Percentiles rank a stretch among this genome's conserved stretches.
Conservation (phyloP, 2,797 vertebrate species). For the Gambelia wislizenii region DNA sequence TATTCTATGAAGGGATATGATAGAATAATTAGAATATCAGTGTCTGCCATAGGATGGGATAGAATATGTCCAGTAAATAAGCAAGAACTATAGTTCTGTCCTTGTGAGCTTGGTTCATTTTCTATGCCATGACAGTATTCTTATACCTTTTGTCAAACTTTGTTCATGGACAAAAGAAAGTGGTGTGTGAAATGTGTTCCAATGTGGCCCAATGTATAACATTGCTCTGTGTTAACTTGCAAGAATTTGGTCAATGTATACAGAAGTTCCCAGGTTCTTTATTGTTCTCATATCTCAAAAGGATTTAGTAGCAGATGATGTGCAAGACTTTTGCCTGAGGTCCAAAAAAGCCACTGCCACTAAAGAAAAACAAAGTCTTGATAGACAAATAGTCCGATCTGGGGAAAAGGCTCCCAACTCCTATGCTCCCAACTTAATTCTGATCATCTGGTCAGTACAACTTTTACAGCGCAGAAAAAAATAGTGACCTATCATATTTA, state of each 20-base stretch:
- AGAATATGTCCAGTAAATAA: background rate
- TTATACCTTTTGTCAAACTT: background rate
- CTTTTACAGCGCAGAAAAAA: background rate
- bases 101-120: background rate
- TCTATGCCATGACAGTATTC: background rate
- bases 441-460: too few relatives aligned
- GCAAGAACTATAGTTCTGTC: background rate
- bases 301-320: too few relatives aligned
- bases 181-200: background rate
- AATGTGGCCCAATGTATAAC: background rate
- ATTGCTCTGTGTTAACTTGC: background rate
- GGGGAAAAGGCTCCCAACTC: background rate
- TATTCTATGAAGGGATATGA: too few relatives aligned
- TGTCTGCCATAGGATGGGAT: background rate
- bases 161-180: background rate
- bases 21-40: background rate
- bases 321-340: too few relatives aligned
- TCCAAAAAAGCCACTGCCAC: too few relatives aligned
- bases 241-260: background rate
- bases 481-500: background rate
- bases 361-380: background rate
- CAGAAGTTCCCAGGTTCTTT: background rate
- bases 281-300: too few relatives aligned
- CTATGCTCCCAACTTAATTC: background rate
- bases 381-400: background rate